Conservation (phyloP, 2,797 vertebrate species). For the Melanotaenia pygmaea region DNA sequence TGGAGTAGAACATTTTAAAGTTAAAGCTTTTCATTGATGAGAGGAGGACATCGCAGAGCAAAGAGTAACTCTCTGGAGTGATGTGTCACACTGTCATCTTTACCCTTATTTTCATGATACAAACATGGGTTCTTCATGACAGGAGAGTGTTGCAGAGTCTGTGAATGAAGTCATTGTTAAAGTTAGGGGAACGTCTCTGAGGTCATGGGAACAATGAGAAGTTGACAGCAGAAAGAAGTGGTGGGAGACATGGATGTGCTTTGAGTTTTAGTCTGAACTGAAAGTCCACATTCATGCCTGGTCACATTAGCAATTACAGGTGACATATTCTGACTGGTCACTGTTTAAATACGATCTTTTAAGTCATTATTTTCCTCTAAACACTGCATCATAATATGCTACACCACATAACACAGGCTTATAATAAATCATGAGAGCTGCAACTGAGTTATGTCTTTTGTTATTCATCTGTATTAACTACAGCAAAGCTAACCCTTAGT, state of each 20-base stretch:
- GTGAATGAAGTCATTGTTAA: slow-evolving; percentile 48
- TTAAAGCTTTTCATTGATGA: slow-evolving; percentile 57
- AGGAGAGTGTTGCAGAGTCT: slow-evolving; percentile 30
- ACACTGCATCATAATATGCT: no score
- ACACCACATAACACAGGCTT: no score
- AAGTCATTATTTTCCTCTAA: no score
- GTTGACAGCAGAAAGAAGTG: slow-evolving; percentile 29
- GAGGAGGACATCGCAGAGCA: slow-evolving; percentile 47
- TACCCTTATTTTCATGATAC: slow-evolving; percentile 33
- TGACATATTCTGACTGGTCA: neutral
- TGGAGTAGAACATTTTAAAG: slow-evolving; percentile 59
- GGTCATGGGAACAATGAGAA: slow-evolving; percentile 53
- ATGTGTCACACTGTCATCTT: slow-evolving; percentile 64
- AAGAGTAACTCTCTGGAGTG: slow-evolving; percentile 51
- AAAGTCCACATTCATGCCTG: neutral
- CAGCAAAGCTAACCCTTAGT: neutral
- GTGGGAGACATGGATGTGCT: slow-evolving; percentile 27
- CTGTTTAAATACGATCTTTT: no score
- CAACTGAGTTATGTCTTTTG: no score
- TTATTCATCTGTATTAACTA: no score
- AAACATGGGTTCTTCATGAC: slow-evolving; percentile 39
- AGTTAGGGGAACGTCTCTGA: slow-evolving; percentile 54
- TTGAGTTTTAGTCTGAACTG: slow-evolving; percentile 1
- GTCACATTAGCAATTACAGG: neutral
- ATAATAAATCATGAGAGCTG: no score